A percentile compares a stretch with the other conserved stretches of the same genome.
phyloP scores from a whole-genome alignment of 2,797 vertebrate species.

The Peromyscus nudipes region DNA sequence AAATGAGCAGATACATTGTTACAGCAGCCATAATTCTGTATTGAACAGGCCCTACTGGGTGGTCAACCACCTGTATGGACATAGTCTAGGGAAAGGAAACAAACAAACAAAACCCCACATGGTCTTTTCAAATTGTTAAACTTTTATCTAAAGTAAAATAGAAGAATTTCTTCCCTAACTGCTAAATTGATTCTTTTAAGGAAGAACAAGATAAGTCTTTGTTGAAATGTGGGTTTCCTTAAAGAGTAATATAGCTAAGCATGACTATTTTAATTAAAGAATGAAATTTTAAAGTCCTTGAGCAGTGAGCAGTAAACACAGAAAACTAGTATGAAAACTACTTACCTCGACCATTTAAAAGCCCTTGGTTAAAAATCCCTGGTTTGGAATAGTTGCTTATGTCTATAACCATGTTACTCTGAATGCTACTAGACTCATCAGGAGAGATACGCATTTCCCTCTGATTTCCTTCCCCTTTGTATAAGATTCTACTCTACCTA shows the following conservation, averaged over 20 bases:
- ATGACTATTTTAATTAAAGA: constrained; percentile 64
- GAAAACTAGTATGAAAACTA: constrained; percentile 61
- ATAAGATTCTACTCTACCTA: background rate
- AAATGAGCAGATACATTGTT: constrained; percentile 44
- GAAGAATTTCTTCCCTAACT: constrained; percentile 40
- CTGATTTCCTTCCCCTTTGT: constrained; percentile 29
- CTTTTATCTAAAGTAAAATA: constrained; percentile 54
- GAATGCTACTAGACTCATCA: background rate
- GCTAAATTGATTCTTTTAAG: constrained; percentile 8
- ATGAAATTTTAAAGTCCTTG: constrained; percentile 39
- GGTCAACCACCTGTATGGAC: background rate
- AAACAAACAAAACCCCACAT: background rate
- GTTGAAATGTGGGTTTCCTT: constrained; percentile 43
- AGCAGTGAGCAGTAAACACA: constrained; percentile 53
- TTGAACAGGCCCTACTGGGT: background rate
- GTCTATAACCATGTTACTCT: background rate
- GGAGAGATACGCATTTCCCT: constrained; percentile 37
- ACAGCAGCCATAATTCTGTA: background rate
- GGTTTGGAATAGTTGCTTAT: constrained; percentile 46
- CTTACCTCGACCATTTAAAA: constrained; percentile 52
- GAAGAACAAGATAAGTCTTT: constrained; percentile 37
- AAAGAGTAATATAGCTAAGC: constrained; percentile 23
- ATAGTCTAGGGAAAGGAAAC: constrained; percentile 45
- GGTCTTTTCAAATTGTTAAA: constrained; percentile 55
- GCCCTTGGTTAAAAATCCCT: constrained; percentile 4